A percentile compares a stretch with the other conserved stretches of the same genome.
Evolutionary conservation across 2,888 invertebrate genomes (phyloP).

Genomic region (Agriotes lineatus): DNA sequence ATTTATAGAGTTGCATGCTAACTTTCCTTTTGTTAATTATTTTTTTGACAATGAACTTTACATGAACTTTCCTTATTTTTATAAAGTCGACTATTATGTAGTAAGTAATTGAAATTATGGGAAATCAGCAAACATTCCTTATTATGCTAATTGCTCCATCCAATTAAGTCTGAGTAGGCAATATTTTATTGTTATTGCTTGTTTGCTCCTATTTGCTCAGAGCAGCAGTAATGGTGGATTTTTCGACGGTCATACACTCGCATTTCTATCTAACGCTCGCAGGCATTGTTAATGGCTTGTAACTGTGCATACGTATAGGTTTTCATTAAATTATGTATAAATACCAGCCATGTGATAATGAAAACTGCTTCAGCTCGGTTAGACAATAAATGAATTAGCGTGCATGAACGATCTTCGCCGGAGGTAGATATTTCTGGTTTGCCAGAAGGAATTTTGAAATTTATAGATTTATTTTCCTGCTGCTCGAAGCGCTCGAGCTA

Average conservation of each 20-base stretch:
- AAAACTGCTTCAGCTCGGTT: conserved; percentile 3
- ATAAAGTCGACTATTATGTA: too few species aligned
- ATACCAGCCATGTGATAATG: conserved; percentile 14
- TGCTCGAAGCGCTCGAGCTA: too few species aligned
- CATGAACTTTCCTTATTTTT: too few species aligned
- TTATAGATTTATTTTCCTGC: not conserved
- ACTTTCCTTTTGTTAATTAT: too few species aligned
- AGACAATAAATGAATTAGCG: conserved; percentile 7
- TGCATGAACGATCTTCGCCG: not conserved
- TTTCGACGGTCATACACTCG: conserved; percentile 1
- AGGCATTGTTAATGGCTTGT: not conserved
- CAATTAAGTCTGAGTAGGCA: too few species aligned
- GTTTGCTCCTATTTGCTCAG: not conserved
- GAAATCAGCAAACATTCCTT: too few species aligned
- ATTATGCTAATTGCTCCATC: too few species aligned
- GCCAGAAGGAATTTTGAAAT: not conserved
- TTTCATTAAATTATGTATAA: conserved; percentile 25
- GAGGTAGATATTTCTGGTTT: not conserved
- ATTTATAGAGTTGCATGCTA: too few species aligned
- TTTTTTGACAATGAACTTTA: too few species aligned
- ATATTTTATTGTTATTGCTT: not conserved
- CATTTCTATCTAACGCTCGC: not conserved
- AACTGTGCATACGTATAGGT: conserved; percentile 14
- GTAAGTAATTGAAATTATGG: too few species aligned
- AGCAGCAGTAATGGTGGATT: not conserved